These are phyloP conservation scores for Sternarchorhynchus goeldii DNA, from an alignment of 2,797 vertebrate species.

Conservation along the genomic window DNA sequence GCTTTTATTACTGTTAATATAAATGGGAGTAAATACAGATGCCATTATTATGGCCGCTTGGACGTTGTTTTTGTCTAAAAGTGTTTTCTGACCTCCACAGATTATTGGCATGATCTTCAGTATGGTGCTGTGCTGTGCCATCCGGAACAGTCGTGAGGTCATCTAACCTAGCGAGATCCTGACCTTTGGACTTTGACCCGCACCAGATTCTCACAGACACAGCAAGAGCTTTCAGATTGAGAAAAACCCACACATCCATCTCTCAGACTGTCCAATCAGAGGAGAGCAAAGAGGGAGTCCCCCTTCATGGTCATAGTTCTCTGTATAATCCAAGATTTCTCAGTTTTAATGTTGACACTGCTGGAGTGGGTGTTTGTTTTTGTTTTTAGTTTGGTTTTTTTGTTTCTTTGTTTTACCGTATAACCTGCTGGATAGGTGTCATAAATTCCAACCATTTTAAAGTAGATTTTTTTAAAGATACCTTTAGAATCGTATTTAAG, in stretches of 20 bases:
- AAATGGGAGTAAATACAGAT: no score
- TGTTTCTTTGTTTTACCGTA: constrained; percentile 12
- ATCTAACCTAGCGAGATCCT: constrained; percentile 74
- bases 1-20: no score
- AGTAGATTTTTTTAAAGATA: constrained; percentile 18
- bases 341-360: not conserved
- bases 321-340: not conserved
- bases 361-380: constrained; percentile 2
- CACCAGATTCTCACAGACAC: constrained; percentile 39
- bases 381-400: no score
- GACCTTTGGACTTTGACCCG: constrained; percentile 33
- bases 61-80: no score
- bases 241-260: constrained; percentile 26
- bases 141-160: constrained; percentile 91
- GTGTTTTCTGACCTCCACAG: constrained; percentile 67
- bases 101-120: constrained; percentile 99
- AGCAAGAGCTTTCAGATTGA: constrained; percentile 56
- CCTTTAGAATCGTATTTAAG: constrained; percentile 19
- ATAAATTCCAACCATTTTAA: not conserved
- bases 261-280: constrained; percentile 44
- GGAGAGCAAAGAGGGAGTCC: not conserved
- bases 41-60: no score
- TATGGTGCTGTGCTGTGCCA: constrained; percentile 96
- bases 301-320: not conserved
- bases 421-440: constrained; percentile 52